Conservation (phyloP, 2,888 invertebrate species). For the Selenia dentaria region DNA sequence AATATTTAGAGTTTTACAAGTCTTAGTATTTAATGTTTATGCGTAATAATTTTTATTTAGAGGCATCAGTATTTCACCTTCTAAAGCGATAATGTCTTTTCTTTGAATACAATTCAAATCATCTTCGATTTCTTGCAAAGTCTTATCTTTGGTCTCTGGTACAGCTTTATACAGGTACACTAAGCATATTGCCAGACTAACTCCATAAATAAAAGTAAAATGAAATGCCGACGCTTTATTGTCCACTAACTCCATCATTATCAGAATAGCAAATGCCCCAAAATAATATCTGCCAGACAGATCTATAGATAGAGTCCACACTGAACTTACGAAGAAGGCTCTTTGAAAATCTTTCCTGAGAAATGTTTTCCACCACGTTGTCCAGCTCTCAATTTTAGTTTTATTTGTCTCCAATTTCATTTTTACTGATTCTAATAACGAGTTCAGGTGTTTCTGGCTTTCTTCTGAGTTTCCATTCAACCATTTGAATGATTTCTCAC, state of each 20-base stretch:
- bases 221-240: conserved; percentile 44
- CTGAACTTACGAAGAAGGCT: conserved; percentile 37
- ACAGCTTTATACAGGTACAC: conserved; percentile 41
- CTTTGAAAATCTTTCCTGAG: conserved; percentile 43
- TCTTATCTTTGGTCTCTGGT: conserved; percentile 54
- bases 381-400: conserved; percentile 13
- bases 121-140: conserved; percentile 51
- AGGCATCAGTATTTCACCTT: conserved; percentile 2
- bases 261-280: conserved; percentile 44
- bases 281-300: conserved; percentile 48
- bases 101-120: conserved; percentile 36
- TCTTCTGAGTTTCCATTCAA: conserved; percentile 42
- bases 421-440: conserved; percentile 37
- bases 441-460: conserved; percentile 42
- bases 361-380: conserved; percentile 24
- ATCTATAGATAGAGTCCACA: conserved; percentile 45
- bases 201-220: conserved; percentile 44
- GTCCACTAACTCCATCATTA: conserved; percentile 43
- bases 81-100: neutral
- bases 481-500: conserved; percentile 44
- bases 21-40: too few relatives aligned
- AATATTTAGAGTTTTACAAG: too few relatives aligned
- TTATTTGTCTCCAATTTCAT: conserved; percentile 26
- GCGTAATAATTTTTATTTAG: too few relatives aligned
- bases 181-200: conserved; percentile 37